A percentile compares a stretch with the other conserved stretches of the same genome.
These are phyloP conservation scores for Odontomyia ornata DNA, from an alignment of 2,888 invertebrate species.

Conservation along the genomic window DNA sequence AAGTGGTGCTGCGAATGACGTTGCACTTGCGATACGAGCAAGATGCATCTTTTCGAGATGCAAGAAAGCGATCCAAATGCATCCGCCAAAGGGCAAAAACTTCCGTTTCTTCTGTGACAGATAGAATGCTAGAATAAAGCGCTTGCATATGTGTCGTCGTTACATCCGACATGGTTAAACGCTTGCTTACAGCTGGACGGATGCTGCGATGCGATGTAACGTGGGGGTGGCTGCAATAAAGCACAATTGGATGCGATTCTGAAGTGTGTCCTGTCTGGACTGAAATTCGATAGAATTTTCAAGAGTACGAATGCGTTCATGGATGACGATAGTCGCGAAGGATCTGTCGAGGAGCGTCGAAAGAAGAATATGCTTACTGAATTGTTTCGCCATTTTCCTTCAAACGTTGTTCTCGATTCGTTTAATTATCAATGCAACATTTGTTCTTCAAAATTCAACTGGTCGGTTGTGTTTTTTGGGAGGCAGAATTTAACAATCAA, in stretches of 20 bases:
- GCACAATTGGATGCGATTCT: background rate
- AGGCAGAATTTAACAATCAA: background rate
- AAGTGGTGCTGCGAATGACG: background rate
- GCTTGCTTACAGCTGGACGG: background rate
- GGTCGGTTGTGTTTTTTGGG: background rate
- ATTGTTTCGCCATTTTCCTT: no score
- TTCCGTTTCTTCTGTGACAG: background rate
- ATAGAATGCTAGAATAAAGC: background rate
- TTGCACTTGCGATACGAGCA: background rate
- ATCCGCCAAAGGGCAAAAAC: constrained; percentile 2
- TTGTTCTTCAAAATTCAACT: background rate
- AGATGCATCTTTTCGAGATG: background rate
- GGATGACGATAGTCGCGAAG: no score
- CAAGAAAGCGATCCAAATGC: background rate
- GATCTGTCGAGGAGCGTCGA: no score
- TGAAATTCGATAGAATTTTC: no score
- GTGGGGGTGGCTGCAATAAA: background rate
- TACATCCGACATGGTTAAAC: background rate
- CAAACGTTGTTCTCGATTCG: no score
- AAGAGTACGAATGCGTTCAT: no score
- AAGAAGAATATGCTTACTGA: no score
- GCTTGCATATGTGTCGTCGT: constrained; percentile 2
- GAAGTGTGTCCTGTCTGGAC: background rate
- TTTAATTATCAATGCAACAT: background rate
- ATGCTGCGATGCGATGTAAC: background rate